Percentiles rank a stretch among this genome's conserved stretches.
Conservation (phyloP, 1,140 invertebrate genomes). For the Brachionus manjavacas region DNA sequence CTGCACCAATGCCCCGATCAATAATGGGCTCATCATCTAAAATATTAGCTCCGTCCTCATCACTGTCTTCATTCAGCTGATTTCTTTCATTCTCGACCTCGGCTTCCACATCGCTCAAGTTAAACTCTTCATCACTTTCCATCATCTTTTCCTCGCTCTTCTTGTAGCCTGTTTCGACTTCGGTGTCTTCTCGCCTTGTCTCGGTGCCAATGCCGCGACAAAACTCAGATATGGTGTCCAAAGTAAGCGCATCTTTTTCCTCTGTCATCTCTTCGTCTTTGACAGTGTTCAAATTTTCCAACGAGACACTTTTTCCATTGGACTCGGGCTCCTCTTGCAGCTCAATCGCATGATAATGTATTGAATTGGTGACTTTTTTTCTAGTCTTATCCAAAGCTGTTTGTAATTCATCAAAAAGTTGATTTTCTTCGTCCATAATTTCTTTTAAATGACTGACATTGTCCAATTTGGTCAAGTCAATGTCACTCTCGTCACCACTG, state of each 20-base stretch:
- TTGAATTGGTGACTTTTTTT: conserved; percentile 60
- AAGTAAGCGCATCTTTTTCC: conserved; percentile 62
- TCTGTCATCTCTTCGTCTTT: conserved; percentile 43
- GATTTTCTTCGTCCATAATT: conserved; percentile 56
- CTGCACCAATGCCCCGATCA: conserved; percentile 82
- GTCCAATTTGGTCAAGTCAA: conserved; percentile 16
- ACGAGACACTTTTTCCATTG: conserved; percentile 43
- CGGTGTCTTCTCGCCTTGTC: conserved; percentile 47
- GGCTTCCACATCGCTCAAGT: not conserved
- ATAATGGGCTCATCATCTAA: conserved; percentile 90
- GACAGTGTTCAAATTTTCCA: conserved; percentile 31
- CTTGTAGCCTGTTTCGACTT: not conserved
- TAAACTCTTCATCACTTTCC: conserved; percentile 29
- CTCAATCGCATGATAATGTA: conserved; percentile 54
- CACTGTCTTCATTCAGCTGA: not conserved
- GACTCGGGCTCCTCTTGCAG: conserved; percentile 44
- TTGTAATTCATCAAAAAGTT: conserved; percentile 71
- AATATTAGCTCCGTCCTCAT: conserved; percentile 61
- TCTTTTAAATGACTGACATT: conserved; percentile 42
- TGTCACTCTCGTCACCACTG: conserved; percentile 19
- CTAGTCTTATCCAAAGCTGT: conserved; percentile 70
- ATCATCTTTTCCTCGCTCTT: not conserved
- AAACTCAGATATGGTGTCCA: conserved; percentile 93
- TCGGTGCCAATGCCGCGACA: conserved; percentile 83
- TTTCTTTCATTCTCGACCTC: conserved; percentile 50